These are phyloP conservation scores for Cephus pygmeus DNA, from an alignment of 2,888 invertebrate species.

Conservation along the genomic window DNA sequence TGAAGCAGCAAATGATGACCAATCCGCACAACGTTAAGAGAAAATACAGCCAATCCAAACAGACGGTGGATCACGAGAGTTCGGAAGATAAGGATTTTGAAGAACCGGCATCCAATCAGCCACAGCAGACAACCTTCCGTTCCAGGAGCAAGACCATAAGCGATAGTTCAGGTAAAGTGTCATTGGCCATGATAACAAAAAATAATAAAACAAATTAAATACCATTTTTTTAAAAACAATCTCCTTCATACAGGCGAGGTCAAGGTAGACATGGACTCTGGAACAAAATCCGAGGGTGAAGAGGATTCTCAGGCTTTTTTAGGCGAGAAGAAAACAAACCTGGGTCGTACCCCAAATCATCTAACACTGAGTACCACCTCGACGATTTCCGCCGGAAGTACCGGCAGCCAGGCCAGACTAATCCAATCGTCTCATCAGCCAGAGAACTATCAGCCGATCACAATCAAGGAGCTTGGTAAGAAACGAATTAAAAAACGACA, in stretches of 20 bases:
- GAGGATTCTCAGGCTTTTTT: slow-evolving; percentile 79
- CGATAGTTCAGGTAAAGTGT: slow-evolving; percentile 78
- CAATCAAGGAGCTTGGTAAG: slow-evolving; percentile 92
- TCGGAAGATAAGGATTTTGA: slow-evolving; percentile 82
- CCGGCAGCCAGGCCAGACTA: slow-evolving; percentile 91
- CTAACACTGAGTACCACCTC: slow-evolving; percentile 92
- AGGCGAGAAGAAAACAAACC: slow-evolving; percentile 69
- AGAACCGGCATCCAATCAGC: slow-evolving; percentile 62
- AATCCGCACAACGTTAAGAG: slow-evolving; percentile 65
- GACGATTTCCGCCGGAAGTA: slow-evolving; percentile 92
- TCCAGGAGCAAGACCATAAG: slow-evolving; percentile 92
- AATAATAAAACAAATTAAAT: not conserved
- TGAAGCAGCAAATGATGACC: slow-evolving; percentile 78
- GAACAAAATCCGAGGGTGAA: slow-evolving; percentile 89
- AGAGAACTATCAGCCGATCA: slow-evolving; percentile 89
- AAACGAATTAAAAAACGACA: slow-evolving; percentile 27
- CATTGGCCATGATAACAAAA: slow-evolving; percentile 22
- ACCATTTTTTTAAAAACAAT: not conserved
- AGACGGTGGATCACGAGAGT: slow-evolving; percentile 81
- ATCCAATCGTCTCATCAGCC: slow-evolving; percentile 95
- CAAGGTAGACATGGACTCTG: slow-evolving; percentile 72
- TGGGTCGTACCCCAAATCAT: slow-evolving; percentile 94
- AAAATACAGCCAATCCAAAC: slow-evolving; percentile 60
- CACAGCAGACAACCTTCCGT: slow-evolving; percentile 66
- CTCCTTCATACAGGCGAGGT: slow-evolving; percentile 50